Base-by-base conservation (phyloP, 1,140 invertebrate genomes). In the Telenomus remus region DNA sequence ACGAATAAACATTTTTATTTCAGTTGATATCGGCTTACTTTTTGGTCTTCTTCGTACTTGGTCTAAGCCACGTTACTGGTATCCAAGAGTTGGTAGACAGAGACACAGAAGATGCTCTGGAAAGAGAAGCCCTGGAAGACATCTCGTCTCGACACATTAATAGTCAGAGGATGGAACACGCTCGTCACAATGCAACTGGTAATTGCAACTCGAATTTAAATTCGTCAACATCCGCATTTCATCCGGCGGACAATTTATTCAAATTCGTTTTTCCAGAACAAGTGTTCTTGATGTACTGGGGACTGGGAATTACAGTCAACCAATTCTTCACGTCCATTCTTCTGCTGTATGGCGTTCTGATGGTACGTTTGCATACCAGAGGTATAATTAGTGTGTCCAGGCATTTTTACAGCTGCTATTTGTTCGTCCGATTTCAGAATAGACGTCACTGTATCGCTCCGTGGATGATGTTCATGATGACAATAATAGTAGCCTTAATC, bases 381-480 rank as follows among this genome's bases (percentile, higher is more conserved):
- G n/a, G n/a, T n/a, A n/a, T n/a, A n/a, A n/a, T n/a, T n/a, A n/a
- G n/a, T n/a, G n/a, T 33, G 13, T 34, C 2, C 42, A 11, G 10
- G 33, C 39, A 57, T 54, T 33, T 68, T 68, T 53, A 10, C 33
- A 65, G 37, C 12, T 44, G 13, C 13, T 13, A 44, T 44, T 44
- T 39, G 37, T 39, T 44, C n/a, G 2, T 13, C 6, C 11, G n/a
- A 76, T 79, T 73, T 0, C 69, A 89, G 89, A 86, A 85, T 39
- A 85, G 88, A 64, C 85, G 88, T 51, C 85, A 85, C 35, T 84
- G 87, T 5, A 86, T 89, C 79, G 69, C 86, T 33, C 89, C 89
- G 1, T 90, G 89, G 88, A 84, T 89, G 83, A 85, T 84, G 79
- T 79, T 86, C 10, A 86, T 84, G 82, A 85, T 87, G 78, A 85